Evolutionary conservation across 2,113 vertebrate species (phyloP).

Genomic region (Todiramphus chloris): DNA sequence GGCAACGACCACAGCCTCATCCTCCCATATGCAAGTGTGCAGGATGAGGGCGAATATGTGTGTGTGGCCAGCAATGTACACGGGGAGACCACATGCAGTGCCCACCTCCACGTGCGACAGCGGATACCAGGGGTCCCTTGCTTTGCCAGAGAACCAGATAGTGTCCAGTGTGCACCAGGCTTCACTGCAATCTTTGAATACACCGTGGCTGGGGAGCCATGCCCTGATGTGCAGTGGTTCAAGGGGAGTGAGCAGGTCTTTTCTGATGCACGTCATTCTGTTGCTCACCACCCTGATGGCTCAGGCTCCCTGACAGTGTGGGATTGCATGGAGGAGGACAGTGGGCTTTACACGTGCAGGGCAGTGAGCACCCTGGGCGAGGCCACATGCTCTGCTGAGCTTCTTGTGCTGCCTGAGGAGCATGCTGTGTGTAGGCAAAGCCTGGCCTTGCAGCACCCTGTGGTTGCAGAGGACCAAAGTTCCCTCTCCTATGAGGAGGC

Average conservation of each 20-base stretch:
- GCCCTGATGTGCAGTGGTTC: constrained; percentile 83
- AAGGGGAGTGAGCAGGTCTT: constrained; percentile 76
- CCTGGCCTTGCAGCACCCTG: constrained; percentile 53
- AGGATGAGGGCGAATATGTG: constrained; percentile 86
- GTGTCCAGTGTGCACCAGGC: accelerated
- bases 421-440: constrained; percentile 52
- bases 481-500: constrained; percentile 56
- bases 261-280: constrained; percentile 61
- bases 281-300: constrained; percentile 77
- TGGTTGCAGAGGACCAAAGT: constrained; percentile 67
- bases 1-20: constrained; percentile 84
- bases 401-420: constrained; percentile 68
- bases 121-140: neutral
- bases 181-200: constrained; percentile 73
- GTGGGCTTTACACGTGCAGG: constrained; percentile 80
- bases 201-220: constrained; percentile 74
- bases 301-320: constrained; percentile 81
- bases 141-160: neutral
- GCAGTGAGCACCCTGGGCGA: constrained; percentile 80
- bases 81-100: constrained; percentile 79
- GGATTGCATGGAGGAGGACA: constrained; percentile 73
- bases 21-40: constrained; percentile 75
- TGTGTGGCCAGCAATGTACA: constrained; percentile 84
- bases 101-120: constrained; percentile 62
- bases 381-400: constrained; percentile 76